Evolutionary conservation across 2,113 vertebrate species (phyloP).

Genomic region (Colius striatus): DNA sequence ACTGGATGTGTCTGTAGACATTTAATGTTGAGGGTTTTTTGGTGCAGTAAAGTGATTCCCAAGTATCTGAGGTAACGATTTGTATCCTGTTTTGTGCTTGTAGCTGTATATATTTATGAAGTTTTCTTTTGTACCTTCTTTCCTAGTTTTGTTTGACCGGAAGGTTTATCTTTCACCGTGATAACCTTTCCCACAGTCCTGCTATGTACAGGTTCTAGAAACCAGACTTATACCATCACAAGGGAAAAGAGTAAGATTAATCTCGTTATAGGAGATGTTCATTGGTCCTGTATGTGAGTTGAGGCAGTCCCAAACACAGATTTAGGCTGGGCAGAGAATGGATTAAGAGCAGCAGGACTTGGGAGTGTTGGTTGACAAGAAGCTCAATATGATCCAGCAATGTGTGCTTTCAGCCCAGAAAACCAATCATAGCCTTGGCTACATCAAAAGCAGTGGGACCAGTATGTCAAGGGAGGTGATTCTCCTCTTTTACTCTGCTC

Average conservation of each 20-base stretch:
- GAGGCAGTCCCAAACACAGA: no score
- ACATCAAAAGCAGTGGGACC: no score
- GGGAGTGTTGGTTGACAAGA: no score
- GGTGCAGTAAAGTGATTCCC: background rate
- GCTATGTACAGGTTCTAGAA: background rate
- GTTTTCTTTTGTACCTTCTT: background rate
- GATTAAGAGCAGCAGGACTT: no score
- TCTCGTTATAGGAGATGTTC: background rate
- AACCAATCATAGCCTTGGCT: no score
- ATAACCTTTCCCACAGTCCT: background rate
- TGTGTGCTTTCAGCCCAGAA: no score
- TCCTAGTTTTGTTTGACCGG: background rate
- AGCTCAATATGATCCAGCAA: no score
- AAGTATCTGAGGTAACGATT: background rate
- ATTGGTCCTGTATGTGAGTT: no score
- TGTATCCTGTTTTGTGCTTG: background rate
- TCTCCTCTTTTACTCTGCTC: no score
- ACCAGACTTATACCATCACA: background rate
- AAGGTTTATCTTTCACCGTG: background rate
- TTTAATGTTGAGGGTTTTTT: background rate
- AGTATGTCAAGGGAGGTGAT: no score
- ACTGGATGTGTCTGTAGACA: background rate
- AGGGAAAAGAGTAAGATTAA: background rate
- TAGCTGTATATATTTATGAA: background rate
- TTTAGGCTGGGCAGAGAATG: no score